Evolutionary conservation across 64 coral and sea anemone genomes (phyloP).

Genomic region (Platygyra sinensis): DNA sequence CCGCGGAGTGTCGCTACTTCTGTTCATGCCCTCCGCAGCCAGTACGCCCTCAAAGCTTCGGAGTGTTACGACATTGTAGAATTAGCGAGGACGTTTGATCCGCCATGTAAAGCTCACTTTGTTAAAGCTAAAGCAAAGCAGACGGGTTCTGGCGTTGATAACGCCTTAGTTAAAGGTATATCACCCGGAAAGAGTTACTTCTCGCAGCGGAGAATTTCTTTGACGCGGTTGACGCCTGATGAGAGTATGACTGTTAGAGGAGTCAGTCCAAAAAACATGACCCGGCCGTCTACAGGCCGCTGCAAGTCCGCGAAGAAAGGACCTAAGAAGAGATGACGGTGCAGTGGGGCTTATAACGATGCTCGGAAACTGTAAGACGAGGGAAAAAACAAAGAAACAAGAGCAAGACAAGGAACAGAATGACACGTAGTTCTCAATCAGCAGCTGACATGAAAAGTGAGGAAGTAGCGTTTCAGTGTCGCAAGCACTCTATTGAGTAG

Average conservation of each 20-base stretch:
- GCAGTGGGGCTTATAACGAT: too few relatives aligned
- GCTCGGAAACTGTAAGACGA: too few relatives aligned
- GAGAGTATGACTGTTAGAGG: slow-evolving; percentile 74
- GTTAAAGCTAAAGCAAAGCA: slow-evolving; percentile 20
- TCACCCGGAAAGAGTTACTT: slow-evolving; percentile 78
- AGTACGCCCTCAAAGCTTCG: slow-evolving; percentile 81
- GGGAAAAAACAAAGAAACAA: too few relatives aligned
- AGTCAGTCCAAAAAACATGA: slow-evolving; percentile 49
- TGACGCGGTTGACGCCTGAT: slow-evolving; percentile 49
- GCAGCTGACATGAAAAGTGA: too few relatives aligned
- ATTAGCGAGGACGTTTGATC: slow-evolving; percentile 80
- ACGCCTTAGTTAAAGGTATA: slow-evolving; percentile 48
- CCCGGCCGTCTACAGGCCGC: slow-evolving; percentile 5
- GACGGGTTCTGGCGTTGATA: slow-evolving; percentile 21
- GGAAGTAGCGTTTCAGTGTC: too few relatives aligned
- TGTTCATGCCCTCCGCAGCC: slow-evolving; percentile 59
- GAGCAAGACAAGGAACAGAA: not conserved
- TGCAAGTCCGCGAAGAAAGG: slow-evolving; percentile 68
- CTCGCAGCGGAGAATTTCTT: slow-evolving; percentile 76
- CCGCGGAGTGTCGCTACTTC: slow-evolving; percentile 40
- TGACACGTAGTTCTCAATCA: too few relatives aligned
- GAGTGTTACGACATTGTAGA: slow-evolving; percentile 90
- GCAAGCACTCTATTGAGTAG: too few relatives aligned
- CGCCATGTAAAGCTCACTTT: slow-evolving; percentile 71
- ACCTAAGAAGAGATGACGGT: slow-evolving; percentile 41